Evolutionary conservation across 1,140 invertebrate species (phyloP).

Genomic region (Drosophila lini): DNA sequence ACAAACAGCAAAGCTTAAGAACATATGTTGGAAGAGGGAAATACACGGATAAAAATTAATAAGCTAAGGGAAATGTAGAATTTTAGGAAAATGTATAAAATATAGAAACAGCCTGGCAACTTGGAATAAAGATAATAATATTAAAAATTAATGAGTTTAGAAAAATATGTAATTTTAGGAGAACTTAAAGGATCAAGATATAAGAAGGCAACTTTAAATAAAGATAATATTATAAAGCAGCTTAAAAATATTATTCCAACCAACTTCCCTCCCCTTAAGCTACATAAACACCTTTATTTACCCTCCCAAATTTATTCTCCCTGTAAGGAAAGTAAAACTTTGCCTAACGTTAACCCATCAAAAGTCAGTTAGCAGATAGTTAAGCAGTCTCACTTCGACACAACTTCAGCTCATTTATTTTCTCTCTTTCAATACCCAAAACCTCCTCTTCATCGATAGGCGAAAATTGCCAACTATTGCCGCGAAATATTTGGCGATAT

Average conservation of each 20-base stretch:
- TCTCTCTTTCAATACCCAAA: neutral
- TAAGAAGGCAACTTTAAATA: neutral
- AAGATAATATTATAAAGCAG: neutral
- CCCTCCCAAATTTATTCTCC: neutral
- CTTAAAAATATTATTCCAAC: too few relatives aligned
- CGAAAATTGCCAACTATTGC: slow-evolving; percentile 99
- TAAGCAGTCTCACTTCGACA: slow-evolving; percentile 15
- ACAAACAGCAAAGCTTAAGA: slow-evolving; percentile 15
- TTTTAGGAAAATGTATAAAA: too few relatives aligned
- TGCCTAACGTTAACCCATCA: slow-evolving; percentile 39
- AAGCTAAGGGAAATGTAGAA: neutral
- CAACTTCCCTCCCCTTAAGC: neutral
- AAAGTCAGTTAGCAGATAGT: slow-evolving; percentile 35
- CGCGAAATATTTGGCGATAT: slow-evolving; percentile 97
- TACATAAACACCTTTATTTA: neutral
- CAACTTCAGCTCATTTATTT: slow-evolving; percentile 17
- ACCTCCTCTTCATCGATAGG: slow-evolving; percentile 85
- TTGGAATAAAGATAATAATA: neutral
- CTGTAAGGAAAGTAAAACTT: slow-evolving; percentile 13
- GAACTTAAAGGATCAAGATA: neutral
- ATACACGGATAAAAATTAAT: slow-evolving; percentile 4
- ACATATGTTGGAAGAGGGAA: slow-evolving; percentile 18
- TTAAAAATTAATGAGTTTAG: neutral
- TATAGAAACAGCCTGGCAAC: neutral
- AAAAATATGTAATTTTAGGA: too few relatives aligned